Evolutionary conservation across 2,888 invertebrate species (phyloP).

Genomic region (Lasioglossum pauxillum): DNA sequence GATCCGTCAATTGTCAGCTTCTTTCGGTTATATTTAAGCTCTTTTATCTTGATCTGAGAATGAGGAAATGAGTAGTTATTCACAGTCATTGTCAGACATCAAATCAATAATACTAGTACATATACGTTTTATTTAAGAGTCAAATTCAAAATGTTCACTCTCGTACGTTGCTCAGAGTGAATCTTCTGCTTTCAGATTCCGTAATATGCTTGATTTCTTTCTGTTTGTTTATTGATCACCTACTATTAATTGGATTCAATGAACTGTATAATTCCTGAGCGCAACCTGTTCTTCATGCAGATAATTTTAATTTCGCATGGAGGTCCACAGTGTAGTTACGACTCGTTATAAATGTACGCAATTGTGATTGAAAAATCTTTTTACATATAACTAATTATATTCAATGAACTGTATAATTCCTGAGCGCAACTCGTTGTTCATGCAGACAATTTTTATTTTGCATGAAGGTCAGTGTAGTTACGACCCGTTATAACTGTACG

Average conservation of each 20-base stretch:
- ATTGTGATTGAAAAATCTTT: background rate
- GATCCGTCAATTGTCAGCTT: slow-evolving; percentile 33
- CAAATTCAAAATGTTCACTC: background rate
- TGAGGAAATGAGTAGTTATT: background rate
- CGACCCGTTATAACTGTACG: too few relatives aligned
- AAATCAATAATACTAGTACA: background rate
- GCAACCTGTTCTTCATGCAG: too few relatives aligned
- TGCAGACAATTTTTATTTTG: too few relatives aligned
- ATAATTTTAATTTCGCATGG: too few relatives aligned
- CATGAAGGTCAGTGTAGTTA: too few relatives aligned
- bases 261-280: too few relatives aligned
- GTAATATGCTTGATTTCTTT: background rate
- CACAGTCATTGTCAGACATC: background rate
- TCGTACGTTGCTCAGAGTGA: background rate
- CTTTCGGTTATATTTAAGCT: slow-evolving; percentile 22
- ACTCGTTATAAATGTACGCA: too few relatives aligned
- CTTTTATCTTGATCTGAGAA: slow-evolving; percentile 12
- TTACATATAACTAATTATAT: too few relatives aligned
- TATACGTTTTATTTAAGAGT: background rate
- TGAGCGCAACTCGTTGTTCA: too few relatives aligned
- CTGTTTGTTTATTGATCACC: background rate
- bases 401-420: too few relatives aligned
- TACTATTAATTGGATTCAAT: background rate
- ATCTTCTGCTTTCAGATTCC: background rate
- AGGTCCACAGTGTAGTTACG: too few relatives aligned